Evolutionary conservation across 2,888 invertebrate species (phyloP).

Genomic region (Chironomus tentans): DNA sequence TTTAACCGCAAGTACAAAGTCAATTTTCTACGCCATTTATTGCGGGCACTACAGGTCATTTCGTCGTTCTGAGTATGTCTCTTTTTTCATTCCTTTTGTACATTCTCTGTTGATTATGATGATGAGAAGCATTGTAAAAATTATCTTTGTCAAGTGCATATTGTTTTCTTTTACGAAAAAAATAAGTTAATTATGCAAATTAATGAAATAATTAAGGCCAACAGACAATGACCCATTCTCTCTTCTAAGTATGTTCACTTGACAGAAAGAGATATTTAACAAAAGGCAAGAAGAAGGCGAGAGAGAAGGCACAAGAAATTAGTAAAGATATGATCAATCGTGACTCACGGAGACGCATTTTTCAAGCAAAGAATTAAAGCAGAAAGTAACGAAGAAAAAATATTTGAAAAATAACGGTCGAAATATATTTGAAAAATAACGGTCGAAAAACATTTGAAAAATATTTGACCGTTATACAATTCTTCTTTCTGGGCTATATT

Average conservation of each 20-base stretch:
- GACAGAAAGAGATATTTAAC: neutral
- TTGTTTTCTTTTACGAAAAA: neutral
- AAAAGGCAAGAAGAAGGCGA: neutral
- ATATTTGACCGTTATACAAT: too few relatives aligned
- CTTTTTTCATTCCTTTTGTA: neutral
- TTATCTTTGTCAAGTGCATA: constrained; percentile 17
- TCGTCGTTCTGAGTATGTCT: neutral
- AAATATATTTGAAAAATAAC: too few relatives aligned
- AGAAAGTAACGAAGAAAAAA: too few relatives aligned
- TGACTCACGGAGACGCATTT: too few relatives aligned
- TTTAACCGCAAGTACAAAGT: neutral
- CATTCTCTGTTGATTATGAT: neutral
- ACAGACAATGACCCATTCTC: constrained; percentile 23
- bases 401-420: too few relatives aligned
- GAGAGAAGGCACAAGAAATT: neutral
- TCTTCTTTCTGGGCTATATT: too few relatives aligned
- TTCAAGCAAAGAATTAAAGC: too few relatives aligned
- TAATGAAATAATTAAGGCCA: constrained; percentile 19
- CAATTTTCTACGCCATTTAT: neutral
- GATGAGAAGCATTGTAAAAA: neutral
- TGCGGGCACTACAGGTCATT: neutral
- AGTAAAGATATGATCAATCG: too few relatives aligned
- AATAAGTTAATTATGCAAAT: constrained; percentile 21
- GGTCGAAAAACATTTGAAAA: too few relatives aligned
- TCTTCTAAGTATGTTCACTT: neutral